Evolutionary conservation across 2,797 vertebrate genomes (phyloP), one percentile per base, ranked within the genome.

Genomic region (Odontamblyopus rebecca): DNA sequence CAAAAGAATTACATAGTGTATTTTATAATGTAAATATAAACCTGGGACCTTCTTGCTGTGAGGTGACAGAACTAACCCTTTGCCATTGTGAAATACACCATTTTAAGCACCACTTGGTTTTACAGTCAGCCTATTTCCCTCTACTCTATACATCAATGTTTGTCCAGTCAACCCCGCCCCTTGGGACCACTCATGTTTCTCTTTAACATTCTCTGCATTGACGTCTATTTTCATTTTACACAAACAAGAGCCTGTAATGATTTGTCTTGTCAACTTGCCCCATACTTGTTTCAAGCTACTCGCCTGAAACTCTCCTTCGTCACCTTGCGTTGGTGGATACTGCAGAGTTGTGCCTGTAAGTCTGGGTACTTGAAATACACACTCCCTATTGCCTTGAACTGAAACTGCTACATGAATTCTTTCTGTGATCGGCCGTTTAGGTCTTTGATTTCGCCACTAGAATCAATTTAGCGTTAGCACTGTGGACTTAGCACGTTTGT

Each of bases 161-260:
- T 75, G 79, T 69, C 54, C 68, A 67, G 29, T 67, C 56, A 50
- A 77, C 19, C 63, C 61, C 69, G 69, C 68, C 78, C 79, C 73
- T 67, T 69, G 77, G 83, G 85, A 50, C 60, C 70, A 85, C 78
- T 89, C 78, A 73, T 72, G 59, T 81, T 86, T 66, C 68, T 68
- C 54, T 59, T 51, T 77, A 74, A 70, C 69, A 70, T 77, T 61
- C 68, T 74, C 72, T 74, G 81, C 79, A 59, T 62, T 82, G 72
- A 82, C 87, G 75, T 88, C 67, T 83, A 53, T 85, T 89, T 91
- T 81, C 66, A 82, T 84, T 83, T 85, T 78, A 82, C 78, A 76
- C 83, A 83, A 87, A 82, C 82, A 78, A 83, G 71, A 79, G 70
- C 68, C 64, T 65, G 74, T 84, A 79, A 86, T 85, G 69, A 71